Evolutionary conservation across 2,888 invertebrate genomes (phyloP).

Genomic region (Mesopsocus fuscifrons): DNA sequence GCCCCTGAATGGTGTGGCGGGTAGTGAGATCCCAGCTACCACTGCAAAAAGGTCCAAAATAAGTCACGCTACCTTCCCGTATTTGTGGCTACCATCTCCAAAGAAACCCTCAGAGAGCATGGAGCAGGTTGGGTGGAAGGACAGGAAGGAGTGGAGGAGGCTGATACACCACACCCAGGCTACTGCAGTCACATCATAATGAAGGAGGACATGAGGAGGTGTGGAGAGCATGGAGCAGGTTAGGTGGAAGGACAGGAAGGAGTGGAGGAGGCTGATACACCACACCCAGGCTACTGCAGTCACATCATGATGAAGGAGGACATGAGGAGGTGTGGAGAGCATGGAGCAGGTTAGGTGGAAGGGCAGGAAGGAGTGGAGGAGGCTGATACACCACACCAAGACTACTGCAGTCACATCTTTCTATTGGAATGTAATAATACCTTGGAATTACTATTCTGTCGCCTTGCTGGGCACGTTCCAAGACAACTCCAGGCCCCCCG

Average conservation of each 20-base stretch:
- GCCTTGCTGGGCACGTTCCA: slow-evolving; percentile 14
- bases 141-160: neutral
- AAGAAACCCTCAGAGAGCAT: too few relatives aligned
- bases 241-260: too few relatives aligned
- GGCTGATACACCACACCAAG: too few relatives aligned
- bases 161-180: too few relatives aligned
- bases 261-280: too few relatives aligned
- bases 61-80: too few relatives aligned
- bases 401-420: neutral
- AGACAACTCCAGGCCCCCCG: slow-evolving; percentile 17
- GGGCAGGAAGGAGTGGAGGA: slow-evolving; percentile 3
- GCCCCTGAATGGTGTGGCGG: slow-evolving; percentile 18
- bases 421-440: slow-evolving; percentile 12
- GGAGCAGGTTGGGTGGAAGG: neutral
- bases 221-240: too few relatives aligned
- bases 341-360: neutral
- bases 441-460: slow-evolving; percentile 17
- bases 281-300: too few relatives aligned
- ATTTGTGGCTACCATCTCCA: too few relatives aligned
- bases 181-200: neutral
- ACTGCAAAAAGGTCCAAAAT: slow-evolving; percentile 15
- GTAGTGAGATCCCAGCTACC: slow-evolving; percentile 23
- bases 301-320: neutral
- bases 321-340: neutral
- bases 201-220: too few relatives aligned